Base-by-base conservation (phyloP, 2,113 vertebrate species). In the Bambusicola thoracicus region DNA sequence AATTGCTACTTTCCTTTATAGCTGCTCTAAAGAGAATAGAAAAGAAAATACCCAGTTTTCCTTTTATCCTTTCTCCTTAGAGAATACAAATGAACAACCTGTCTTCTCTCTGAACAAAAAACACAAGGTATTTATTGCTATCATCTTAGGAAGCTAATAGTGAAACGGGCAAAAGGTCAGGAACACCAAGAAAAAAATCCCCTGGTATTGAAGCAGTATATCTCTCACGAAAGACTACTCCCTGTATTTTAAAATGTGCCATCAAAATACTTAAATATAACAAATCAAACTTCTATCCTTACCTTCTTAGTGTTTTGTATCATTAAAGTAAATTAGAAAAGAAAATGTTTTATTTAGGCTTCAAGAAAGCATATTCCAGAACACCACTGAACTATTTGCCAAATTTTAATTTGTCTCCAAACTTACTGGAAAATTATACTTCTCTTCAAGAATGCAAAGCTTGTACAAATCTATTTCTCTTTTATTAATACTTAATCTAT, bases 1-100 rank as follows among this genome's bases (percentile, higher is more conserved):
- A 97, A 97, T 96, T 96, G 92, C 85, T 88, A 84, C 88, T 92
- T 97, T 97, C 95, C 93, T 97, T 96, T 95, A 97, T 96, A 93
- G 91, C 90, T 93, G 68, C 87, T 94, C 95, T 94, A 83, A 95
- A 94, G 96, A 95, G 96, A 96, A 94, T 89, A 97, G 89, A 93
- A 96, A 96, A 95, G 91, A 96, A 97, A 97, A 96, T 95, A 94
- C 53, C 20, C 63, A 17, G 48, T 89, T 95, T 94, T 89, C 68
- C 85, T 96, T 97, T 97, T 87, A 97, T 96, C 92, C 68, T 91
- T 72, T 75, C 81, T 92, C 95, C 92, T 94, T 91, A 61, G 93
- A 95, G 93, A 94, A 92, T 85, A 95, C 51, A 93, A 96, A 96
- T 76, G 74, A 95, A 97, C 92, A 95, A 83, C 41, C 46, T 92